Conservation (phyloP, 2,888 invertebrate species). For the Polyploca ridens region DNA sequence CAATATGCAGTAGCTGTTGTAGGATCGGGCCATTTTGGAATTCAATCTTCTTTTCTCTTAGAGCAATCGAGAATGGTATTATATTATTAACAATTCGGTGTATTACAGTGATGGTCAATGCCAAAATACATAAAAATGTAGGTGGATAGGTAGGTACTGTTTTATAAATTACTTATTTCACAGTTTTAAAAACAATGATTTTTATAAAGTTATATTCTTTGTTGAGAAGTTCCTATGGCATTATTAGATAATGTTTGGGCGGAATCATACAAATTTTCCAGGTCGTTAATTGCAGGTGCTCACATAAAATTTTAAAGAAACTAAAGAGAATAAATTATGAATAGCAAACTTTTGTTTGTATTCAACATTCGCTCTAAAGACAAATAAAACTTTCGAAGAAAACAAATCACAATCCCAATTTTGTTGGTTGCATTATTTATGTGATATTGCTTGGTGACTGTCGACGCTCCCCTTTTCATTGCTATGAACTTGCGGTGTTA, state of each 20-base stretch:
- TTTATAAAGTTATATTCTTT: not conserved
- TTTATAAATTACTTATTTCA: not conserved
- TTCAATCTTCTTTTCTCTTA: conserved; percentile 8
- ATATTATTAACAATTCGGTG: not conserved
- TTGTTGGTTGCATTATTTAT: conserved; percentile 82
- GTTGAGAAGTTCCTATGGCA: too few species aligned
- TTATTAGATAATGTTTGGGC: not conserved
- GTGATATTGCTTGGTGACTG: conserved; percentile 77
- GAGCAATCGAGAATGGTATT: conserved; percentile 3
- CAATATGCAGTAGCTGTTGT: conserved; percentile 52
- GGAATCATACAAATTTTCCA: conserved; percentile 55
- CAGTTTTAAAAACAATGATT: too few species aligned
- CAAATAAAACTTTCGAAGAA: conserved; percentile 81
- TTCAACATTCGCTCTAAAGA: conserved; percentile 62
- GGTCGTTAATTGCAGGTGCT: conserved; percentile 47
- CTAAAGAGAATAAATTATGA: conserved; percentile 29
- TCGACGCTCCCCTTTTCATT: conserved; percentile 75
- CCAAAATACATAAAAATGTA: too few species aligned
- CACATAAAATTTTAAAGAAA: conserved; percentile 38
- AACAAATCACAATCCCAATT: conserved; percentile 84
- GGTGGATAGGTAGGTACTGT: too few species aligned
- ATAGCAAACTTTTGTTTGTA: conserved; percentile 61
- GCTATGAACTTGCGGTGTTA: conserved; percentile 66
- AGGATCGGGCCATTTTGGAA: conserved; percentile 9
- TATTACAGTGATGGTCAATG: not conserved